A percentile compares a stretch with the other conserved stretches of the same genome.
Evolutionary conservation across 1,140 invertebrate species (phyloP).

Genomic region (Drosophila albomicans): DNA sequence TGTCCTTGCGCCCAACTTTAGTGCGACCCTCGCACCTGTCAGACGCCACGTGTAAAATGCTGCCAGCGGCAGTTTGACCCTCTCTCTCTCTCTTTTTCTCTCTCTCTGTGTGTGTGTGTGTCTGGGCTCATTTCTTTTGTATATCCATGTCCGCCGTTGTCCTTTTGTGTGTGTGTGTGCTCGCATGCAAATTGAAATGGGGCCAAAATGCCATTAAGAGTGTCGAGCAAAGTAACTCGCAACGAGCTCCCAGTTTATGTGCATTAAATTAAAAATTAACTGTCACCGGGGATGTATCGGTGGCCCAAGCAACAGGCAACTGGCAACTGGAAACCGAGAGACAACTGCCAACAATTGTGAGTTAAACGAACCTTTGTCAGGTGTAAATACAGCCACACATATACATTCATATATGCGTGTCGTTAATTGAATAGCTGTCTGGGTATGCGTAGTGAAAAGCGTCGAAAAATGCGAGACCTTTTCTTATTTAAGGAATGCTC

Average conservation of each 20-base stretch:
- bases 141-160: conserved; percentile 11
- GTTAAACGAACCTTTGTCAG: conserved; percentile 12
- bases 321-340: conserved; percentile 18
- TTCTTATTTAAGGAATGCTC: background rate
- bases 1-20: conserved; percentile 39
- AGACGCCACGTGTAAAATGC: conserved; percentile 68
- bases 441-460: background rate
- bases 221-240: conserved; percentile 58
- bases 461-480: background rate
- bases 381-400: background rate
- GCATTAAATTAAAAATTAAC: conserved; percentile 79
- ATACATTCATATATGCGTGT: background rate
- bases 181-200: conserved; percentile 76
- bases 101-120: background rate
- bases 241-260: conserved; percentile 50
- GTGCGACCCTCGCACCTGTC: conserved; percentile 54
- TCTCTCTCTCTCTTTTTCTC: background rate
- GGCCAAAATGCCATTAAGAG: conserved; percentile 76
- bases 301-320: conserved; percentile 24
- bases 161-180: conserved; percentile 28
- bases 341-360: conserved; percentile 23
- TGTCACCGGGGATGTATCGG: conserved; percentile 68
- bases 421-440: conserved; percentile 21
- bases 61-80: conserved; percentile 56
- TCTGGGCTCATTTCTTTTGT: conserved; percentile 12